Base-by-base conservation (phyloP, 1,140 invertebrate species). In the Samia ricini region DNA sequence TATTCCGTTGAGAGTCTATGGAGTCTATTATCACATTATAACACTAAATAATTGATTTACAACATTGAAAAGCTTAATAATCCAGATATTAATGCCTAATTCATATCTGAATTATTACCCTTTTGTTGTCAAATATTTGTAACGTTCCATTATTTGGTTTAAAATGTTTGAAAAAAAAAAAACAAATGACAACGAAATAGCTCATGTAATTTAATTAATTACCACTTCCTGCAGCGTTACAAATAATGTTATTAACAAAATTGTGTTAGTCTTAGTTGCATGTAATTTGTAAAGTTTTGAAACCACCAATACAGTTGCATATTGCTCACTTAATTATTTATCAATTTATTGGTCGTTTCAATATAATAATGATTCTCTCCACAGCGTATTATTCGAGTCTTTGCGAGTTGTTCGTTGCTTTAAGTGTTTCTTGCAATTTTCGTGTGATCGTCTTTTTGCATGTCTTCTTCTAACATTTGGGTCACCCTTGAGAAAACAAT, bases 401-500 rank as follows among this genome's bases (percentile, higher is more conserved):
- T 12, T 33, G 51, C 68, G 63, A 60, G 64, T 72, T 64, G 62
- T 76, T 63, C 78, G 71, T 79, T 66, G 81, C 82, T 88, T 86
- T 86, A 63, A 69, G 57, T 79, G 82, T 85, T 76, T 60, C 74
- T 80, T 74, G 61, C 72, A 50, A 60, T 52, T 61, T 19, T 67
- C 59, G 62, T 63, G 69, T 79, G 72, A 67, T 76, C 72, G 73
- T 76, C 56, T 66, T 60, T 64, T 79, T 86, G 86, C 86, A 89
- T 89, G 86, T 81, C 72, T 79, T 81, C 72, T 79, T 83, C 77
- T 82, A 78, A 81, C 79, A 66, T 71, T 36, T 67, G 81, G 84
- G 83, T 78, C 71, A 80, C 81, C 81, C 81, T 88, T 86, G 81
- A 76, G 3, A 58, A 8, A 57, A 15, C 36, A 36, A 22, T 22